Percentiles rank a stretch among this genome's conserved stretches.
Evolutionary conservation across 2,797 vertebrate genomes (phyloP).

Genomic region (Poeciliopsis presidionis): DNA sequence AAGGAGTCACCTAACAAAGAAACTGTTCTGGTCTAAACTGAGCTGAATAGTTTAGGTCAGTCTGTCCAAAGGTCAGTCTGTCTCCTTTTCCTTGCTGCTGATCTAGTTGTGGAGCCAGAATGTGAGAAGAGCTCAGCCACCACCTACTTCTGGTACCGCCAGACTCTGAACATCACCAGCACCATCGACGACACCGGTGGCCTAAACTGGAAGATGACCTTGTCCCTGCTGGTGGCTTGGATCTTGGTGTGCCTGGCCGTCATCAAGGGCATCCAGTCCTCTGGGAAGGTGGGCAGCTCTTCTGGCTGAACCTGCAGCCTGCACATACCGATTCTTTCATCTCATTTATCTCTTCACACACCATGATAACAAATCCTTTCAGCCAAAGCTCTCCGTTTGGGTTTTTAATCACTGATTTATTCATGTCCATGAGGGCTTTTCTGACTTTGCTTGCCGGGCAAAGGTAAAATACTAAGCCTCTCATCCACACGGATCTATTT

Average conservation of each 20-base stretch:
- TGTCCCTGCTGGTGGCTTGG: slow-evolving; percentile 94
- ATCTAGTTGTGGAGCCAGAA: slow-evolving; percentile 89
- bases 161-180: slow-evolving; percentile 94
- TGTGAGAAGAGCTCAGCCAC: slow-evolving; percentile 98
- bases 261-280: slow-evolving; percentile 97
- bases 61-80: not conserved
- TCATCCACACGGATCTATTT: slow-evolving; percentile 47
- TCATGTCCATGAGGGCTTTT: slow-evolving; percentile 34
- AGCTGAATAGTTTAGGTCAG: not conserved
- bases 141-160: slow-evolving; percentile 98
- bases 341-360: not conserved
- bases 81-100: not conserved
- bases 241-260: slow-evolving; percentile 93
- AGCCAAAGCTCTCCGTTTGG: slow-evolving; percentile 17
- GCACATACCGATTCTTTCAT: not conserved
- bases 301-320: not conserved
- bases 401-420: slow-evolving; percentile 35
- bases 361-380: slow-evolving; percentile 21
- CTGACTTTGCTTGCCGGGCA: slow-evolving; percentile 33
- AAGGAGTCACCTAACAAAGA: not conserved
- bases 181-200: slow-evolving; percentile 92
- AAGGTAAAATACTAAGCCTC: slow-evolving; percentile 41
- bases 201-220: slow-evolving; percentile 97
- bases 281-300: slow-evolving; percentile 70
- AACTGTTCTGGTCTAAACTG: not conserved